Base-by-base conservation (phyloP, 2,888 invertebrate species). In the Leptopilina drosophilae region DNA sequence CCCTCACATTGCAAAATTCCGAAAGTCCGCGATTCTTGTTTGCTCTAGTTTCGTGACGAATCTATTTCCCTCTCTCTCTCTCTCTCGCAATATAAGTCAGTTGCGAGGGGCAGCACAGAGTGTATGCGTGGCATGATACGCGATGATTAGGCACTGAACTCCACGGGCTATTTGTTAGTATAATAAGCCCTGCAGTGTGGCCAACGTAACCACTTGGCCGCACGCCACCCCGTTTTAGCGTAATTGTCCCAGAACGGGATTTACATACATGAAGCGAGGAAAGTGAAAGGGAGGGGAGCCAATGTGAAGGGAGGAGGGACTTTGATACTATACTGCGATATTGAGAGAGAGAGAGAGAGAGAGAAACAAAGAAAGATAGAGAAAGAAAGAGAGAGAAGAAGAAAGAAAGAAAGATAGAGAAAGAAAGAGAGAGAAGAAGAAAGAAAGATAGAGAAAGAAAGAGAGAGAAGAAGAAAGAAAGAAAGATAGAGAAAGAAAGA, bases 81-180 rank as follows among this genome's bases (percentile, higher is more conserved):
- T 66, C 66, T 64, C 64, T 0, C 11, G 20, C 20, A 20, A 20
- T 20, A 20, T 20, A n/a, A 64, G 64, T 12, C n/a, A 77, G 64
- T 64, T 12, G 76, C 75, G 53, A 78, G 79, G 76, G 77, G 78
- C 64, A 78, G 77, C 77, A 78, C 49, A 73, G 53, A 65, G 46
- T 53, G 73, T 79, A 73, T 76, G 62, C 77, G 85, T 89, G 87
- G 89, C 91, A 91, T 89, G 91, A 91, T 91, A 91, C 88, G 90
- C 90, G 90, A 91, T 91, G 91, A 91, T 91, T 91, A 91, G 91
- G 86, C 89, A 86, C 82, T 84, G 88, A 89, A 88, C 90, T 91
- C 89, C 87, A 88, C 87, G 89, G 90, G 90, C 91, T 90, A 91
- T 91, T 91, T 91, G 91, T 91, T 91, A 91, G 91, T 91, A 91